These are phyloP conservation scores for Peromyscus polionotus DNA, from an alignment of 2,113 vertebrate species.

Conservation along the genomic window DNA sequence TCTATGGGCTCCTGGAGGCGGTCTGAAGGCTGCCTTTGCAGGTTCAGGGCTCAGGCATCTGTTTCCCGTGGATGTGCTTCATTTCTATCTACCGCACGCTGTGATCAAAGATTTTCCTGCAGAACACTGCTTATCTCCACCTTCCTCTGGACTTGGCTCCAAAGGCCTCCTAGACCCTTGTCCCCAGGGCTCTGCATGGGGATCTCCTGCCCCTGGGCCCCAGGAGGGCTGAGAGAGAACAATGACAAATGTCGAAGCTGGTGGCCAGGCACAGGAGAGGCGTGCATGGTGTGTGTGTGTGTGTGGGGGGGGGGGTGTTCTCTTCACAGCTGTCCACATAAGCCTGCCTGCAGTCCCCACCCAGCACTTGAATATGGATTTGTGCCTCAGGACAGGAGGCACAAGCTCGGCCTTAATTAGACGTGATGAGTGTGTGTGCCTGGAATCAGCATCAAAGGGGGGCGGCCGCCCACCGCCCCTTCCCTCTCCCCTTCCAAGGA, in stretches of 20 bases:
- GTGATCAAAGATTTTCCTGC: background rate
- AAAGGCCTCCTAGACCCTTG: background rate
- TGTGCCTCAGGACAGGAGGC: conserved; percentile 56
- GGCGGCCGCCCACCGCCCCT: background rate
- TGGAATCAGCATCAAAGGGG: conserved; percentile 50
- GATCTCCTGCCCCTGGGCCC: background rate
- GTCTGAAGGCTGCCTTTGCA: background rate
- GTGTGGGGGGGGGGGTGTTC: background rate
- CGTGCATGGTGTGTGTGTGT: fast-evolving
- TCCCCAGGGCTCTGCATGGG: background rate
- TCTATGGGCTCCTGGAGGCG: background rate
- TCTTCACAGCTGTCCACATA: background rate
- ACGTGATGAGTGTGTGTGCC: background rate
- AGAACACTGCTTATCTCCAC: fast-evolving
- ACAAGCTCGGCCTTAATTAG: conserved; percentile 61
- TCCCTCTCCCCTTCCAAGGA: conserved; percentile 15
- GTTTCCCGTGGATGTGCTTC: fast-evolving
- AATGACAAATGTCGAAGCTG: fast-evolving
- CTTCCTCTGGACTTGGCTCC: fast-evolving
- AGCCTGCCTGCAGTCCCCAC: background rate
- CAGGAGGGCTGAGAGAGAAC: background rate
- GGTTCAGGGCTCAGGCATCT: background rate
- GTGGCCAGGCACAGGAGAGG: background rate
- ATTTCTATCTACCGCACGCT: fast-evolving
- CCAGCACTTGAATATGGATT: conserved; percentile 68